Percentiles rank a stretch among this genome's conserved stretches.
phyloP scores from a whole-genome alignment of 30 jellyfish, hydroid and myxozoan species.

The Phacellophora camtschatica region DNA sequence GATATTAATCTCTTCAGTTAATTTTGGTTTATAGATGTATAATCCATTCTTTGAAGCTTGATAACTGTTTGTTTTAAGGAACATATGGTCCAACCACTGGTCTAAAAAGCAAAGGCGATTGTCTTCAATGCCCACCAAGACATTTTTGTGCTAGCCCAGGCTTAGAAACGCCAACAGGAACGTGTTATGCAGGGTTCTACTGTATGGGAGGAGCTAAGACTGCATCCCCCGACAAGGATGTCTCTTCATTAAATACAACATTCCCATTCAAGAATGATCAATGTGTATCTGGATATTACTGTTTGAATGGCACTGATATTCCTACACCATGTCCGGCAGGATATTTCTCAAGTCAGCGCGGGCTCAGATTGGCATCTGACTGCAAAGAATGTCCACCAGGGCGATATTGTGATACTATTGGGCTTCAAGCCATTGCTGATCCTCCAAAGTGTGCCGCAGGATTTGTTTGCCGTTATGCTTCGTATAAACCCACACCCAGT shows the following conservation, averaged over 20 bases:
- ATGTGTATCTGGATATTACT: conserved; percentile 89
- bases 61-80: conserved; percentile 44
- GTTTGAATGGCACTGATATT: conserved; percentile 90
- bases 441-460: conserved; percentile 96
- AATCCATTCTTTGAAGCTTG: too few species aligned
- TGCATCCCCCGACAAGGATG: conserved; percentile 78
- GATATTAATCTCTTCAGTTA: too few species aligned
- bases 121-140: conserved; percentile 71
- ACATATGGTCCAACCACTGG: conserved; percentile 78
- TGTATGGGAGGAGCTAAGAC: conserved; percentile 85
- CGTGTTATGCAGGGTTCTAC: conserved; percentile 89
- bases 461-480: conserved; percentile 83
- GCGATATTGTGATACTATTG: conserved; percentile 81
- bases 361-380: conserved; percentile 44
- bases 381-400: conserved; percentile 98
- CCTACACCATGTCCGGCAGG: conserved; percentile 97
- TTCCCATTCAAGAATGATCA: conserved; percentile 86
- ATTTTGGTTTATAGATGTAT: too few species aligned
- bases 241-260: conserved; percentile 53
- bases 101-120: conserved; percentile 16
- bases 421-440: conserved; percentile 64
- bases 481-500: conserved; percentile 82
- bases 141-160: conserved; percentile 78
- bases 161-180: conserved; percentile 75
- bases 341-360: conserved; percentile 75